Conservation (phyloP, 2,888 invertebrate species). For the Caenorhabditis wallacei region DNA sequence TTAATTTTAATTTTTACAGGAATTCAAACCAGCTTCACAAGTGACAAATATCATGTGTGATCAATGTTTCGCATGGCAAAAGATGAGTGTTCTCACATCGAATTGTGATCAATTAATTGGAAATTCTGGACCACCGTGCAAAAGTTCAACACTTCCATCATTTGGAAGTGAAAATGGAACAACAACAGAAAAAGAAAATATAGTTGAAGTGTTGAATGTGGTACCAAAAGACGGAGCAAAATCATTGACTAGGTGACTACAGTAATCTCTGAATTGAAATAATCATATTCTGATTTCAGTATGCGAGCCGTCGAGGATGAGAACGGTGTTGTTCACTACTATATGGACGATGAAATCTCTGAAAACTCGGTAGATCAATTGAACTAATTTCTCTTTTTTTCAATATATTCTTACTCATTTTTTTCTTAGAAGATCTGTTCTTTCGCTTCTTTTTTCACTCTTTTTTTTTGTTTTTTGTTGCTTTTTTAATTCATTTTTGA, state of each 20-base stretch:
- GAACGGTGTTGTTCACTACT: constrained; percentile 74
- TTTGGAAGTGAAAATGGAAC: constrained; percentile 18
- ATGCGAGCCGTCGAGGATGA: constrained; percentile 71
- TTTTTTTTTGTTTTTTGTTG: neutral
- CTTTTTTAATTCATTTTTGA: neutral
- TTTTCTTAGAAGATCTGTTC: neutral
- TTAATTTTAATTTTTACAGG: constrained; percentile 31
- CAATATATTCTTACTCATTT: neutral
- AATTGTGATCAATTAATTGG: constrained; percentile 62
- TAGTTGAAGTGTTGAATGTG: constrained; percentile 47
- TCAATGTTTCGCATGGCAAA: constrained; percentile 80
- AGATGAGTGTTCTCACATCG: constrained; percentile 72
- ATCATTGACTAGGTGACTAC: constrained; percentile 41
- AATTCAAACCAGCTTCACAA: constrained; percentile 77
- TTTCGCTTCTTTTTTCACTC: neutral
- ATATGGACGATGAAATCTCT: constrained; percentile 46
- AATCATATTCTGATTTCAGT: constrained; percentile 44
- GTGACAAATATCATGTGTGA: constrained; percentile 82
- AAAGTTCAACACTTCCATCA: constrained; percentile 62
- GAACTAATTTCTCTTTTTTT: neutral
- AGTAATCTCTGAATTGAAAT: neutral
- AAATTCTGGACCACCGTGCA: constrained; percentile 42
- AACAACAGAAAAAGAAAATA: constrained; percentile 28
- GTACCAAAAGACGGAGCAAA: constrained; percentile 47
- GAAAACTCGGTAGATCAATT: neutral